Evolutionary conservation across 1,140 invertebrate genomes (phyloP), one percentile per base, ranked within the genome.

Genomic region (Triops cancriformis): DNA sequence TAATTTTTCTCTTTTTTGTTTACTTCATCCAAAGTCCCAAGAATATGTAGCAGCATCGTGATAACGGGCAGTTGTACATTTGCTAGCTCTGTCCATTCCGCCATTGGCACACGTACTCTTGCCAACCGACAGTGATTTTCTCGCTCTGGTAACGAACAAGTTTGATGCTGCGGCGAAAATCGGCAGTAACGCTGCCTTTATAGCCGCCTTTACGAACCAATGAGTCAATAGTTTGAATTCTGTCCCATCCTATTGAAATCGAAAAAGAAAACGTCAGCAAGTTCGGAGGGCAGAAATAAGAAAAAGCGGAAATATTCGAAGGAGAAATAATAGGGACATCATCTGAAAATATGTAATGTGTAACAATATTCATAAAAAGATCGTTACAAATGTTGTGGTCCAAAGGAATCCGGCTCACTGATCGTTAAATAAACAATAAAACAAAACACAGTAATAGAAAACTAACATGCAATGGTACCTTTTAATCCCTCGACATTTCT

Each of bases 201-300:
- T 92, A 98, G 31, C 98, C 98, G 78, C 97, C 97, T 86, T 99
- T 99, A 76, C 97, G 90, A 14, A 99, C 87, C 37, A 99, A 86
- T 6, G 96, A 98, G 85, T 99, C 97, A 82, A 99, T 98, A 12
- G 98, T 99, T 85, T 99, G 95, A 78, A 97, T 89, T 85, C 96
- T 94, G 88, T 97, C 93, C 96, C 96, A 98, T 81, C 95, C 94
- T 95, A 84, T 31, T 87, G 23, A 64, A 64, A 64, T 18, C n/a
- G 51, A 14, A 64, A 12, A 12, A 64, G 18, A 18, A 64, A 64
- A 18, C 18, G 14, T 64, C 9, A n/a, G 4, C 18, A 6, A 64
- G 6, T 64, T 45, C 18, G 18, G 4, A 64, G 5, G 2, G 6
- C 14, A 64, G n/a, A 64, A 64, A 18, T n/a, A 64, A 79, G 11